Evolutionary conservation across 2,888 invertebrate species (phyloP).

Genomic region (Luperina nickerlii): DNA sequence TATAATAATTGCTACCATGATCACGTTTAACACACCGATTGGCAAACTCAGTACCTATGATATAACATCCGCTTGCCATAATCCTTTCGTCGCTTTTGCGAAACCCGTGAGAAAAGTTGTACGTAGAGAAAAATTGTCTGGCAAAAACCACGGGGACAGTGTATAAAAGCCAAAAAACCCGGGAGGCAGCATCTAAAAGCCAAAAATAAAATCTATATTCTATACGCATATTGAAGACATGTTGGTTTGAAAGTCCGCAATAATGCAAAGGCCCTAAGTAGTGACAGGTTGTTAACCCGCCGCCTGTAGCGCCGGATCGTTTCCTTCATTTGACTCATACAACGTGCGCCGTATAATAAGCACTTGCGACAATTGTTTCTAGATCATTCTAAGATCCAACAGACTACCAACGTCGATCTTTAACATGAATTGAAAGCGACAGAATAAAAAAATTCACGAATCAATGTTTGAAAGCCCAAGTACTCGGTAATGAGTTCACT

Average conservation of each 20-base stretch:
- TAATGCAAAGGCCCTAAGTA: conserved; percentile 45
- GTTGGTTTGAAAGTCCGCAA: conserved; percentile 44
- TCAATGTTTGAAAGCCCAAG: not conserved
- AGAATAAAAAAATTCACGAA: not conserved
- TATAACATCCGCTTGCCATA: conserved; percentile 17
- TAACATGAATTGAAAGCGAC: not conserved
- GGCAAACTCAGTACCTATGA: conserved; percentile 12
- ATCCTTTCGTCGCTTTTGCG: conserved; percentile 11
- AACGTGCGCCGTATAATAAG: conserved; percentile 63
- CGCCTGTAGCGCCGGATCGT: conserved; percentile 56
- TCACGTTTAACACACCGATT: conserved; percentile 7
- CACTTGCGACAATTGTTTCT: conserved; percentile 59
- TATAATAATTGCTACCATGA: conserved; percentile 27
- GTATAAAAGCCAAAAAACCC: not conserved
- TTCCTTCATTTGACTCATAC: conserved; percentile 62
- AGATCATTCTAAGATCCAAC: conserved; percentile 55
- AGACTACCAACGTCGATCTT: not conserved
- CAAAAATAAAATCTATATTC: too few species aligned
- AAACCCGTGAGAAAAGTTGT: conserved; percentile 15
- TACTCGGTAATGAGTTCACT: not conserved
- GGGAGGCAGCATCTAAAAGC: not conserved
- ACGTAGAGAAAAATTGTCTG: not conserved
- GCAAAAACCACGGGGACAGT: not conserved
- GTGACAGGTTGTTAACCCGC: conserved; percentile 55
- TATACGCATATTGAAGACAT: conserved; percentile 4